Conservation (phyloP, 2,113 vertebrate species). For the Regulus satrapa region DNA sequence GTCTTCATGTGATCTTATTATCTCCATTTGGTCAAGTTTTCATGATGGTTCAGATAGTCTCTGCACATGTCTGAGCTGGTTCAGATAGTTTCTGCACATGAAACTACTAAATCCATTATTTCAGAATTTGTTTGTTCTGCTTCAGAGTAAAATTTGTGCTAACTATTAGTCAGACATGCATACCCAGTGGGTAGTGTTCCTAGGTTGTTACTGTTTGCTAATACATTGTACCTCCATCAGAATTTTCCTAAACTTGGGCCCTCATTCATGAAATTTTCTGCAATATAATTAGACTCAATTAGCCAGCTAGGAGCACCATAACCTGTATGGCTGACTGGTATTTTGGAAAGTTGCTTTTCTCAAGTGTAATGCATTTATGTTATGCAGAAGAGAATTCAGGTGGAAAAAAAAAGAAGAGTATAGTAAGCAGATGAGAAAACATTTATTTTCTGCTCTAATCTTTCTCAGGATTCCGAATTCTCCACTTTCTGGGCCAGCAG, state of each 20-base stretch:
- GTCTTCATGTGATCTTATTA: not conserved
- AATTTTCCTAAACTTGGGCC: not conserved
- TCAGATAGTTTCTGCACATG: not conserved
- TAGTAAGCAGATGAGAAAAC: not conserved
- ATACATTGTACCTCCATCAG: not conserved
- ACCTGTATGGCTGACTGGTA: not conserved
- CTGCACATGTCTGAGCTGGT: not conserved
- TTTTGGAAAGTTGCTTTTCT: not conserved
- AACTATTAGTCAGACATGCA: not conserved
- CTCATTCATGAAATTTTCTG: not conserved
- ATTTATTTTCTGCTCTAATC: not conserved
- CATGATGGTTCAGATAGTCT: not conserved
- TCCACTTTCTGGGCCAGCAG: not conserved
- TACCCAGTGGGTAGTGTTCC: not conserved
- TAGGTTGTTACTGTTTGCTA: not conserved
- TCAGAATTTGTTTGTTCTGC: not conserved
- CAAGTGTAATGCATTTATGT: fast-evolving
- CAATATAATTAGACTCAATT: not conserved
- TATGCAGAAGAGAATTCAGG: not conserved
- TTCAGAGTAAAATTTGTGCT: not conserved
- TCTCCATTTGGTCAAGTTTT: not conserved
- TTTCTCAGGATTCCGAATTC: not conserved
- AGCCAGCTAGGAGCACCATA: not conserved
- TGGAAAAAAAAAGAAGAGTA: not conserved
- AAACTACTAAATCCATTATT: not conserved